Evolutionary conservation across 2,797 vertebrate genomes (phyloP).

Genomic region (Syngnathus acus): DNA sequence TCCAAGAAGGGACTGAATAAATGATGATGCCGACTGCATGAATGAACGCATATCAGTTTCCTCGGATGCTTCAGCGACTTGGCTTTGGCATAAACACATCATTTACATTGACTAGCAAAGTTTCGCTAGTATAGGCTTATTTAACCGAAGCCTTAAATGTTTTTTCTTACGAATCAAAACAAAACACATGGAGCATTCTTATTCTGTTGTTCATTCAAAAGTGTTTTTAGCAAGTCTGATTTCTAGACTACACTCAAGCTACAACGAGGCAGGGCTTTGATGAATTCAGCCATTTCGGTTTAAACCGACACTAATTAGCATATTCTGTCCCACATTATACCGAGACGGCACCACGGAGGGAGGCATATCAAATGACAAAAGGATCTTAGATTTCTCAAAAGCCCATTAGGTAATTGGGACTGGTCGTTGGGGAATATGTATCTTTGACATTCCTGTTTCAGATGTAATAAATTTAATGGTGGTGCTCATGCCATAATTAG

Average conservation of each 20-base stretch:
- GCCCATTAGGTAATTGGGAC: conserved; percentile 34
- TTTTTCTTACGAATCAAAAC: not conserved
- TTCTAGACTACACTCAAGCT: not conserved
- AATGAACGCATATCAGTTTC: conserved; percentile 11
- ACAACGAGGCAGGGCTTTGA: not conserved
- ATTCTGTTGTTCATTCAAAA: too few relatives aligned
- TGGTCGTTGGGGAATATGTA: conserved; percentile 20
- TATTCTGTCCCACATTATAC: conserved; percentile 12
- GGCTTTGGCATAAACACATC: conserved; percentile 3
- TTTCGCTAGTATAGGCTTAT: not conserved
- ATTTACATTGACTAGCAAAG: not conserved
- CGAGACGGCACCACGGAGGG: conserved; percentile 10
- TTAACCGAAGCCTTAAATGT: not conserved
- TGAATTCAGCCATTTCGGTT: conserved; percentile 15
- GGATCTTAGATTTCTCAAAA: conserved; percentile 18
- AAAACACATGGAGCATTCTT: too few relatives aligned
- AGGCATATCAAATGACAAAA: conserved; percentile 16
- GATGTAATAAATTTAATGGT: conserved; percentile 28
- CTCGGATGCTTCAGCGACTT: conserved; percentile 5
- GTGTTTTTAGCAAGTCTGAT: too few relatives aligned
- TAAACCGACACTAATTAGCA: conserved; percentile 22
- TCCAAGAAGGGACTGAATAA: conserved; percentile 19
- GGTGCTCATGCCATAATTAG: conserved; percentile 44
- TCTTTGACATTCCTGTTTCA: conserved; percentile 23
- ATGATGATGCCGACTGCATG: conserved; percentile 10